phyloP scores from a whole-genome alignment of 2,797 vertebrate species.

The Hippopotamyrus pictus region DNA sequence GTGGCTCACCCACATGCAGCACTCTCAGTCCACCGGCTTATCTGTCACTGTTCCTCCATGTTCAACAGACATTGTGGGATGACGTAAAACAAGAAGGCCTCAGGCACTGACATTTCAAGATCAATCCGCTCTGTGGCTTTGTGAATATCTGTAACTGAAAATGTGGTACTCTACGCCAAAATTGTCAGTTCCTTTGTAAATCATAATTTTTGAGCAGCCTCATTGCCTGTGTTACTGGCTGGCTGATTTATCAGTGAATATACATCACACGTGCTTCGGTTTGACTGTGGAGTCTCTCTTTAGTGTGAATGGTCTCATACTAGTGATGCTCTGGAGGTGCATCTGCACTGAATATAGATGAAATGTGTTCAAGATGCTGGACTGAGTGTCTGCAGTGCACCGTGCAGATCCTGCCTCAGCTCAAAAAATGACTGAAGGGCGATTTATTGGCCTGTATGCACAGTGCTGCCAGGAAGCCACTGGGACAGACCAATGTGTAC shows the following conservation, averaged over 20 bases:
- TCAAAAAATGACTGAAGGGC: background rate
- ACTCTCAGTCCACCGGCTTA: background rate
- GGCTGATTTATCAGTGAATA: constrained; percentile 35
- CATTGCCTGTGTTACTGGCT: constrained; percentile 32
- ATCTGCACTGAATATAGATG: background rate
- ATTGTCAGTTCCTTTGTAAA: constrained; percentile 48
- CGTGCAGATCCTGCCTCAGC: background rate
- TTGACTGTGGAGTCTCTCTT: background rate
- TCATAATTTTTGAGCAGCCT: constrained; percentile 42
- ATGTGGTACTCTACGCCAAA: constrained; percentile 23
- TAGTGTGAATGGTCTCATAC: background rate
- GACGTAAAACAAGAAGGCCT: constrained; percentile 42
- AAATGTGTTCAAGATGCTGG: background rate
- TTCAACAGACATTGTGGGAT: constrained; percentile 50
- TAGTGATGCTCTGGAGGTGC: background rate
- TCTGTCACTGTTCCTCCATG: constrained; percentile 26
- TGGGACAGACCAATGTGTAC: background rate
- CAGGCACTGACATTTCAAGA: constrained; percentile 56
- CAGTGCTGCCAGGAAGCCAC: background rate
- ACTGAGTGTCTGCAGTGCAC: background rate
- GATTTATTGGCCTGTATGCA: background rate
- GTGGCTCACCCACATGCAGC: background rate
- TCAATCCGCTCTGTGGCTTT: constrained; percentile 33
- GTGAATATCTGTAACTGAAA: constrained; percentile 50
- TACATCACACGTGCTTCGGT: constrained; percentile 32